Evolutionary conservation across 2,888 invertebrate genomes (phyloP), one percentile per base, ranked within the genome.

Genomic region (Rhingia campestris): DNA sequence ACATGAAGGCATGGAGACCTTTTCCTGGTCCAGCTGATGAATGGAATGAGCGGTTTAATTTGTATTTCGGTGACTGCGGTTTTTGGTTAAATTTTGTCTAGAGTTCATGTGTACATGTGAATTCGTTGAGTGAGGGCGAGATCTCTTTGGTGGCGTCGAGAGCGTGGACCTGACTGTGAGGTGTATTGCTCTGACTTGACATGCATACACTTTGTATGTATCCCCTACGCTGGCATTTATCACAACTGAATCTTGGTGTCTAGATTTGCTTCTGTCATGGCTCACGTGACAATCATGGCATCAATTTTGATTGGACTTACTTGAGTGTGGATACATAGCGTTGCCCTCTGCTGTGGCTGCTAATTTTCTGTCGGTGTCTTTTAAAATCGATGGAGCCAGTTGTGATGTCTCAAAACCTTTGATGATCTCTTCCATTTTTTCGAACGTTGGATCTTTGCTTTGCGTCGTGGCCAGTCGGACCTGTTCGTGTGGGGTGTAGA

Each of bases 171-270:
- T 63, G 43, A 47, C 14, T 47, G 14, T 22, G 45, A 32, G 33
- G 43, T 64, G 9, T 37, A 39, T 47, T 79, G n/a, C 37, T 41
- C 41, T 54, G 12, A 49, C 30, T 43, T 49, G 75, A 56, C 54
- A 66, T 49, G 43, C 70, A 82, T n/a, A 85, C 85, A 6, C 51
- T 58, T 47, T 67, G 32, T 37, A 79, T 75, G 53, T 72, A 76
- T 3, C 76, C 73, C 22, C 45, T 67, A 35, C 56, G 43, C 9
- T 43, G 66, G 6, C 32, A 66, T 33, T 53, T 53, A 41, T 67
- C 35, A 4, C 56, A 56, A 45, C n/a, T 9, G 43, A 43, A 7
- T 67, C 45, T 47, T 45, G 54, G 9, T 69, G 47, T 6, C 12
- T 45, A n/a, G 45, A 69, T 7, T 56, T 45, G 37, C 39, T 56